Evolutionary conservation across 2,888 invertebrate genomes (phyloP).

Genomic region (Limnephilus marmoratus): DNA sequence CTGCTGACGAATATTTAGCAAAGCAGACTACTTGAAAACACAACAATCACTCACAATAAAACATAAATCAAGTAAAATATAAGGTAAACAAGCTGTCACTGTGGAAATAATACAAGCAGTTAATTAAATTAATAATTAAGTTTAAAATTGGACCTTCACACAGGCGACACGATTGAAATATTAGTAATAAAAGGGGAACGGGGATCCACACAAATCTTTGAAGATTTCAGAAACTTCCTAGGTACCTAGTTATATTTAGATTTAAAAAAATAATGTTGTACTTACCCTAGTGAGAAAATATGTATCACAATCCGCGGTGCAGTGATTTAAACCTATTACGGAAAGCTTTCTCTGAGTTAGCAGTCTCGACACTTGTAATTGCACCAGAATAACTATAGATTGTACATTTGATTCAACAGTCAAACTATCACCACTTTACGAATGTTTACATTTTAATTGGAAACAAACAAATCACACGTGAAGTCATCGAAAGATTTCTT

Average conservation of each 20-base stretch:
- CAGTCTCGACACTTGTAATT: slow-evolving; percentile 16
- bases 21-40: not conserved
- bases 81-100: not conserved
- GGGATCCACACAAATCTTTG: not conserved
- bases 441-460: slow-evolving; percentile 49
- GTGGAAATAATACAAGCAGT: not conserved
- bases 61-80: not conserved
- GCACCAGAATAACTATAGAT: not conserved
- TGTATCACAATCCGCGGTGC: slow-evolving; percentile 12
- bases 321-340: not conserved
- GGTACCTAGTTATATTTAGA: not conserved
- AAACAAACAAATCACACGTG: slow-evolving; percentile 19
- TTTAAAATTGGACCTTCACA: not conserved
- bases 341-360: slow-evolving; percentile 13
- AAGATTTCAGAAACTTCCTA: not conserved
- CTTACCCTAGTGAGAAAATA: slow-evolving; percentile 27
- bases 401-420: slow-evolving; percentile 12
- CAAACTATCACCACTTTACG: slow-evolving; percentile 36
- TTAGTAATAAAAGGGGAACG: not conserved
- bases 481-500: not conserved
- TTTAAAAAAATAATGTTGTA: not conserved
- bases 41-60: slow-evolving; percentile 7
- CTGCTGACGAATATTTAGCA: not conserved
- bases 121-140: not conserved
- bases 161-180: not conserved